phyloP scores from a whole-genome alignment of 2,113 vertebrate genomes.

The Litocranius walleri region DNA sequence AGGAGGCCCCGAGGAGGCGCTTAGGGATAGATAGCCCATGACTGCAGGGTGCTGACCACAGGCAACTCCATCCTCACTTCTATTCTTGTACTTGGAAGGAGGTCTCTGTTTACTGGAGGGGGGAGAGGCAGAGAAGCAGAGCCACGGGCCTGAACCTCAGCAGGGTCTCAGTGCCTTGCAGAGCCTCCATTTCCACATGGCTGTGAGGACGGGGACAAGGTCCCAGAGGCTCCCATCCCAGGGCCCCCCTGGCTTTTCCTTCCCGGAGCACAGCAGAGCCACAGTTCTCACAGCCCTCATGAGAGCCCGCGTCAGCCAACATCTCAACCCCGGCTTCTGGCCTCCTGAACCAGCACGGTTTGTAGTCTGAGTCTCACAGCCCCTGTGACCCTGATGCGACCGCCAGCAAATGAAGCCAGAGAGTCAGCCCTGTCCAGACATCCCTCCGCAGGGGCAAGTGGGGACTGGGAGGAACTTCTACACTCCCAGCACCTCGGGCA shows the following conservation, averaged over 20 bases:
- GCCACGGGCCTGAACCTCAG: too few species aligned
- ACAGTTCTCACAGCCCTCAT: not conserved
- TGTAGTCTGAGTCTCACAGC: not conserved
- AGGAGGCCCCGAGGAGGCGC: not conserved
- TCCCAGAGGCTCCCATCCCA: too few species aligned
- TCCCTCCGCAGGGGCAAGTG: not conserved
- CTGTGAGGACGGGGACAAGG: too few species aligned
- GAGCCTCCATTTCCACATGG: too few species aligned
- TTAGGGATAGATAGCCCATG: accelerated
- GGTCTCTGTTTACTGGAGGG: too few species aligned
- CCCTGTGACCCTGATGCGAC: not conserved
- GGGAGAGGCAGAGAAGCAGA: too few species aligned
- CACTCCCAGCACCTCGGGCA: not conserved
- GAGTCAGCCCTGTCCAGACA: not conserved
- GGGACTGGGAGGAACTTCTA: not conserved
- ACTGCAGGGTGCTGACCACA: not conserved
- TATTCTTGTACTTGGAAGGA: not conserved
- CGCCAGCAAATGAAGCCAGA: not conserved
- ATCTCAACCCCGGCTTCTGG: not conserved
- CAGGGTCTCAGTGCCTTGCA: too few species aligned
- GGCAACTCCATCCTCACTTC: not conserved
- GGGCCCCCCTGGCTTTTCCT: too few species aligned
- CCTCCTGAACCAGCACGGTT: not conserved
- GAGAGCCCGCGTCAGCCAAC: not conserved
- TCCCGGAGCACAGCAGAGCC: not conserved